Base-by-base conservation (phyloP, 1,140 invertebrate species). In the Drosophila lowei region DNA sequence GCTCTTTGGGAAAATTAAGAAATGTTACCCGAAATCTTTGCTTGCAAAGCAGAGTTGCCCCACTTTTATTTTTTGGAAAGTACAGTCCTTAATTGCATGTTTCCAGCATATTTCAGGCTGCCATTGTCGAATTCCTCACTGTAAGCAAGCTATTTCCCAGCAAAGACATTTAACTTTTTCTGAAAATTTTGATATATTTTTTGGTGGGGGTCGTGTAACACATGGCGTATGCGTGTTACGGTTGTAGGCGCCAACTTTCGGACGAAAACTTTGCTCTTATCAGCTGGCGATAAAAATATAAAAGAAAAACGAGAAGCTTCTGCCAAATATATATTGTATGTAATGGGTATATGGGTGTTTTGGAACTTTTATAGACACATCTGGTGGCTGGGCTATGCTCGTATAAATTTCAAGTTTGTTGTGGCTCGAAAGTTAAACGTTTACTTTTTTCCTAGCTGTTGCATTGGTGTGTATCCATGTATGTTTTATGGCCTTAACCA, bases 201-300 rank as follows among this genome's bases (percentile, higher is more conserved):
- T 30, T 25, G 16, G 41, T 42, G 2, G 5, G 23, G 3, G 23
- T 0, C 3, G 41, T 57, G 62, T 59, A 67, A 66, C 80, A 85
- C 81, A 86, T 80, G 77, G 80, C 80, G 80, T 86, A 77, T 85
- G 73, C 72, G 72, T 85, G 78, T 52, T 80, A 60, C 62, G 41
- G 44, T 46, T 63, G 41, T 47, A 79, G 71, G 53, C 66, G 55
- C 66, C 50, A 85, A 86, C 57, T 74, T 85, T 81, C 65, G 47
- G 52, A 66, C 48, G 79, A 68, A 85, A 68, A 85, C 76, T 84
- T 84, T 79, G 28, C 67, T 79, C 78, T 70, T 72, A 85, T 79
- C 80, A 85, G 65, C 52, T 77, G 81, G 56, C 48, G 62, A 68
- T 85, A 86, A 86, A 79, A 83, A 71, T 62, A 78, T 54, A 54